These are phyloP conservation scores for Branchinecta sandiegonensis DNA, from an alignment of 2,888 invertebrate species.

Conservation along the genomic window DNA sequence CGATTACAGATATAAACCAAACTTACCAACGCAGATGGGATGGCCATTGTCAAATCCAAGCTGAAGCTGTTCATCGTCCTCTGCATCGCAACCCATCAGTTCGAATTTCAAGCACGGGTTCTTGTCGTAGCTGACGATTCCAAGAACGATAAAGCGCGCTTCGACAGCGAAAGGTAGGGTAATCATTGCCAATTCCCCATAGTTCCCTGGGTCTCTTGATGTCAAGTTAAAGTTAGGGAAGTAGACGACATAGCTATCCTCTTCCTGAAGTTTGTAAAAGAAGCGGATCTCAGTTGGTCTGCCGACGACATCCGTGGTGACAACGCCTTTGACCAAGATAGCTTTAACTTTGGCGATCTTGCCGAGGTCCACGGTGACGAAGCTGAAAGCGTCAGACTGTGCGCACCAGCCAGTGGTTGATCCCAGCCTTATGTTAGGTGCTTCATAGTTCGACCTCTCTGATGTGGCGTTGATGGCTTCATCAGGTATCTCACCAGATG, in stretches of 20 bases:
- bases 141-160: slow-evolving; percentile 78
- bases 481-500: slow-evolving; percentile 83
- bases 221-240: slow-evolving; percentile 92
- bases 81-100: slow-evolving; percentile 79
- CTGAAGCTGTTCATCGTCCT: slow-evolving; percentile 47
- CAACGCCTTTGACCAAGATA: slow-evolving; percentile 81
- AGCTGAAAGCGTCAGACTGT: slow-evolving; percentile 91
- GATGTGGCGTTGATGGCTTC: slow-evolving; percentile 90
- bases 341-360: slow-evolving; percentile 83
- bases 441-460: slow-evolving; percentile 72
- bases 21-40: slow-evolving; percentile 59
- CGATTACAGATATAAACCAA: background rate
- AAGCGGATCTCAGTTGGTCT: slow-evolving; percentile 90
- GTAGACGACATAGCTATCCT: slow-evolving; percentile 88
- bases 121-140: slow-evolving; percentile 91
- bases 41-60: slow-evolving; percentile 83
- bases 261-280: slow-evolving; percentile 88
- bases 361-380: slow-evolving; percentile 86
- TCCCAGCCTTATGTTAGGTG: slow-evolving; percentile 69
- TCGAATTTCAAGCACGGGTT: slow-evolving; percentile 93
- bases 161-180: slow-evolving; percentile 83
- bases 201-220: slow-evolving; percentile 89
- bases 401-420: slow-evolving; percentile 93
- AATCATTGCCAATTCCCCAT: slow-evolving; percentile 91
- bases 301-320: slow-evolving; percentile 86